Evolutionary conservation across 23 tunicate genomes (phyloP), one percentile per base, ranked within the genome.

Genomic region (Aplidium turbinatum): DNA sequence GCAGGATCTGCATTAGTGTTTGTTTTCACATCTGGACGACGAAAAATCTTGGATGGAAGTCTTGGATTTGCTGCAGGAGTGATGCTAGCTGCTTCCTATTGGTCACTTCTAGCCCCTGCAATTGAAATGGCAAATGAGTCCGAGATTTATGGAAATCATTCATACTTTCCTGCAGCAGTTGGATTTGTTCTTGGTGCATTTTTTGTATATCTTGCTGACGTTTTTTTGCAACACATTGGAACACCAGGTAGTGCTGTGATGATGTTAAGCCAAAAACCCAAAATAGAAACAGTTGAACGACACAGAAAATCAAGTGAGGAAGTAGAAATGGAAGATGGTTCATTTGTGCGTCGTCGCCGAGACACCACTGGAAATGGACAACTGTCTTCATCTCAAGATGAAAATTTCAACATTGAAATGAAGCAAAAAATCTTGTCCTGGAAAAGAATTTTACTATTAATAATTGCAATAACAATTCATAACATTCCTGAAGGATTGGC

Each of bases 31-130:
- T 63, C 97, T 34, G 82, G 82, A 31, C 83, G 77, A 51, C 62
- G 98, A 62, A 93, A 70, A 56, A 75, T 86, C 20, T 68, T 93
- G 20, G 98, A 93, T 77, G 93, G 92, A 30, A 81, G 88, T 29
- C 87, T 93, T 38, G 98, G 98, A 3, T 93, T 93, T 69, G 92
- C 98, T 0, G 94, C 98, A 31, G 98, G 98, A 24, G 98, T 93
- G 0, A 93, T 93, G 98, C 65, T 93, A 7, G 98, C 98, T 6
- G 98, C 98, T 1, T 85, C 94, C 3, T 93, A 93, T 73, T 93
- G 98, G 98, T 93, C 98, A 5, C 47, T 93, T 35, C 76, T 93
- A 19, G 87, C 89, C 18, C 98, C 98, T 47, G 94, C 94, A 27
- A 81, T 93, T 80, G 89, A 81, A 19, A 63, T 93, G 76, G 84